A percentile compares a stretch with the other conserved stretches of the same genome.
phyloP scores from a whole-genome alignment of 2,888 invertebrate genomes.

The Microctonus brassicae region DNA sequence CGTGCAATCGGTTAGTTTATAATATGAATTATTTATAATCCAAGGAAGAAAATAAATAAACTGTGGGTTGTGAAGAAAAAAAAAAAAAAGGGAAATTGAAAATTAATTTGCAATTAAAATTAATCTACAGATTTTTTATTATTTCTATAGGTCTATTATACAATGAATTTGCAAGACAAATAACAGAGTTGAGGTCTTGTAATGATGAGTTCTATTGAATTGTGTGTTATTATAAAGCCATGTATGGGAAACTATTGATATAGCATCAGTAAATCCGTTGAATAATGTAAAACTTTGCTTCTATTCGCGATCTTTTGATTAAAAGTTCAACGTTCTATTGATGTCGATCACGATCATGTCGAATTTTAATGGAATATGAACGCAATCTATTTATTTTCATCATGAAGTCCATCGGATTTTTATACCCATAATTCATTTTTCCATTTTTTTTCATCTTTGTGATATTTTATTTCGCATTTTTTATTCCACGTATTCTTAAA shows the following conservation, averaged over 20 bases:
- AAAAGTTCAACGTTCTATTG: slow-evolving; percentile 32
- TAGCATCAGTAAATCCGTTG: slow-evolving; percentile 6
- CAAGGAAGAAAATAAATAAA: neutral
- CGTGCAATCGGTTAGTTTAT: neutral
- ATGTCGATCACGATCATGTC: slow-evolving; percentile 15
- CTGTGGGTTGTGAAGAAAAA: neutral
- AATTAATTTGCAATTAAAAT: neutral
- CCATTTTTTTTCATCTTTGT: neutral
- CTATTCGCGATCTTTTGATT: slow-evolving; percentile 14
- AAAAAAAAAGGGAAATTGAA: neutral
- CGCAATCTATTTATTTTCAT: neutral
- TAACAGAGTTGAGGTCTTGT: slow-evolving; percentile 8
- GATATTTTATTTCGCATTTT: no score
- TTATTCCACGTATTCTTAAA: neutral
- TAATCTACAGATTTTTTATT: neutral
- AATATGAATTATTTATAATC: neutral
- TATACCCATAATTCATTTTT: neutral
- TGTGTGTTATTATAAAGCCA: neutral
- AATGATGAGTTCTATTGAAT: slow-evolving; percentile 15
- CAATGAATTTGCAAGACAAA: slow-evolving; percentile 28
- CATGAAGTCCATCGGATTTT: neutral
- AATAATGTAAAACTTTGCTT: slow-evolving; percentile 12
- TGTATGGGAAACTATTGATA: slow-evolving; percentile 9
- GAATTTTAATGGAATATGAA: neutral
- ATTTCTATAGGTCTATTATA: neutral